These are phyloP conservation scores for Leptinotarsa defecta DNA, from an alignment of 1,140 invertebrate genomes.

Conservation along the genomic window DNA sequence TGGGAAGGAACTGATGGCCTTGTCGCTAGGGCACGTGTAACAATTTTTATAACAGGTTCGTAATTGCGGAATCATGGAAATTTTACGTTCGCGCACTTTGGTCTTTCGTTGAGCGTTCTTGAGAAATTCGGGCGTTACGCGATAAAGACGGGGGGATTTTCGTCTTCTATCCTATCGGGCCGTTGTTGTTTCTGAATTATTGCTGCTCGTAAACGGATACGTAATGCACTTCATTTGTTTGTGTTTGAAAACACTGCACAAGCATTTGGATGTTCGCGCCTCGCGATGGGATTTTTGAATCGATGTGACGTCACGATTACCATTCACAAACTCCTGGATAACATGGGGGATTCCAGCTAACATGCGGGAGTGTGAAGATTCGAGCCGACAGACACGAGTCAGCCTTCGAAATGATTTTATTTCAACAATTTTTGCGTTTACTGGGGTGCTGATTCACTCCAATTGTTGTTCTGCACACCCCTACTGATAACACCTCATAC, in stretches of 20 bases:
- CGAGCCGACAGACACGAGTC: too few relatives aligned
- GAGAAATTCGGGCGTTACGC: background rate
- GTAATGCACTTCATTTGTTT: background rate
- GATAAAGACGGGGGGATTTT: background rate
- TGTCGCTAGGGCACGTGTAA: slow-evolving; percentile 46
- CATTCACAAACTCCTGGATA: background rate
- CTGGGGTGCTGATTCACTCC: too few relatives aligned
- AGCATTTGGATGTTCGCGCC: background rate
- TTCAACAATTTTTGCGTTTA: too few relatives aligned
- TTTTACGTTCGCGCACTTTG: slow-evolving; percentile 7
- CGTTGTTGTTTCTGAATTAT: background rate
- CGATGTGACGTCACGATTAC: background rate
- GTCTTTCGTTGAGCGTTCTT: background rate
- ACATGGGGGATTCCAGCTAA: background rate
- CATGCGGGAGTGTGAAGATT: too few relatives aligned
- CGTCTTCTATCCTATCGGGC: background rate
- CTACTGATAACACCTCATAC: too few relatives aligned
- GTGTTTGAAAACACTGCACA: background rate
- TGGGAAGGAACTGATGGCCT: slow-evolving; percentile 46
- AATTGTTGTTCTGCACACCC: too few relatives aligned
- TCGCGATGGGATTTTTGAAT: background rate
- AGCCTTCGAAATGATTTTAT: too few relatives aligned
- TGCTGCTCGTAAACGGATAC: background rate
- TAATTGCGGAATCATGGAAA: slow-evolving; percentile 32
- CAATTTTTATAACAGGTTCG: slow-evolving; percentile 37